Base-by-base conservation (phyloP, 2,797 vertebrate genomes). In the Lagorchestes hirsutus region DNA sequence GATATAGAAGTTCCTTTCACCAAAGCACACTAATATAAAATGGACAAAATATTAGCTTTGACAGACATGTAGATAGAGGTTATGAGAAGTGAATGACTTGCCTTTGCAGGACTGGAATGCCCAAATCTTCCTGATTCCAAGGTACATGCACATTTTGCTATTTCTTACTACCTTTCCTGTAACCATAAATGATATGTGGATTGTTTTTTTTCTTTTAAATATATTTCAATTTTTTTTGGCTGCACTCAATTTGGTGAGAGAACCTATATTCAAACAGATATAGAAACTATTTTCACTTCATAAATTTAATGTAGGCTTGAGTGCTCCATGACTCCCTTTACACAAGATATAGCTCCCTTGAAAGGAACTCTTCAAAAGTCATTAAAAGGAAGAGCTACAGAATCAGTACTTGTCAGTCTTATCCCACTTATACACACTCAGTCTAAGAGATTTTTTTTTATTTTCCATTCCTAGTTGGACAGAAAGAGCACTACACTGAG, bases 391-490 rank as follows among this genome's bases (percentile, higher is more conserved):
- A 93, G 28, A 58, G 14, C 5, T 27, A 82, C 24, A 14, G 12
- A 55, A 40, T 56, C 12, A 11, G 9, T 34, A 29, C 57, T 3
- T 29, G n/a, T 5, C 27, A 93, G 58, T 54, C 0, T 90, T 40
- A 18, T 74, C 16, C 40, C 8, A 92, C 9, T 56, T 92, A 93
- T 67, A 46, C 90, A 55, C n/a, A 91, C 4, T 55, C 54, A 56
- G 31, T 14, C n/a, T 56, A 24, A 55, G 67, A 67, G 3, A 40
- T 18, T 55, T 52, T 50, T 50, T 50, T 52, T 46, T 87, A 16
- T 57, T 54, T 92, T 95, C 91, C 57, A 54, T 95, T 93, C 50
- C 18, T 93, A 46, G 28, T 93, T 46, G 29, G 54, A 90, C 90
- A 92, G n/a, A 90, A 5, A 96, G 54, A 56, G 1, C 5, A 62